A percentile compares a stretch with the other conserved stretches of the same genome.
Conservation (phyloP, 2,113 vertebrate genomes). For the Campylorhamphus procurvoides region DNA sequence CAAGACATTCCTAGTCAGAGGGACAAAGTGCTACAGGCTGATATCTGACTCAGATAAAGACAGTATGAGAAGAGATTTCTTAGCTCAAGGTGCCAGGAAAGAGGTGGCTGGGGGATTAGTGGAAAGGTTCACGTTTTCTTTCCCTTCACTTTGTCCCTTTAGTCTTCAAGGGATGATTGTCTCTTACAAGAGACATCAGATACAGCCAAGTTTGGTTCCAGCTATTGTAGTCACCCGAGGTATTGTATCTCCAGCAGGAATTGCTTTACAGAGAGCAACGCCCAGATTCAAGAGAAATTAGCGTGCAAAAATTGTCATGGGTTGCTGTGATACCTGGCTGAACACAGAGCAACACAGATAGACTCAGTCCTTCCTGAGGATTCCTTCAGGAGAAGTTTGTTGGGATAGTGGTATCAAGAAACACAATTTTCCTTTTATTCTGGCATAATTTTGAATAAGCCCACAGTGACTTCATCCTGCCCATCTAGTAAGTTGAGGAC, state of each 20-base stretch:
- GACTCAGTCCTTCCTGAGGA: background rate
- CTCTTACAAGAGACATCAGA: background rate
- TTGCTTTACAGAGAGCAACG: background rate
- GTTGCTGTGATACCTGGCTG: background rate
- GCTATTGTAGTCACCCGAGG: background rate
- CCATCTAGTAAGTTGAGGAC: background rate
- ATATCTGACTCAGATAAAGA: constrained; percentile 40
- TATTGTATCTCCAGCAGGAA: background rate
- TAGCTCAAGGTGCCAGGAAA: background rate
- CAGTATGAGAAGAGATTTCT: background rate
- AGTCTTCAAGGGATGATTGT: background rate
- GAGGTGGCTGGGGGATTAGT: background rate
- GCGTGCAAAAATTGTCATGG: fast-evolving
- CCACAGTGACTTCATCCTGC: background rate
- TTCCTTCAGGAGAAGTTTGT: background rate
- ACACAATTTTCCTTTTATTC: background rate
- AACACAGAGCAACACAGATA: background rate
- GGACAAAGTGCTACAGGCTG: constrained; percentile 11
- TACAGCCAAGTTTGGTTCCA: background rate
- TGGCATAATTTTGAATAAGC: background rate
- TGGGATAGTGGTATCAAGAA: background rate
- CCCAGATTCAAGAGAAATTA: background rate
- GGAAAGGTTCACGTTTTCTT: background rate
- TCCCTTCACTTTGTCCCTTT: background rate
- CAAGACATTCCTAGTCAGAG: background rate